A percentile compares a stretch with the other conserved stretches of the same genome.
These are phyloP conservation scores for Mythimna loreyi DNA, from an alignment of 2,888 invertebrate genomes.

Conservation along the genomic window DNA sequence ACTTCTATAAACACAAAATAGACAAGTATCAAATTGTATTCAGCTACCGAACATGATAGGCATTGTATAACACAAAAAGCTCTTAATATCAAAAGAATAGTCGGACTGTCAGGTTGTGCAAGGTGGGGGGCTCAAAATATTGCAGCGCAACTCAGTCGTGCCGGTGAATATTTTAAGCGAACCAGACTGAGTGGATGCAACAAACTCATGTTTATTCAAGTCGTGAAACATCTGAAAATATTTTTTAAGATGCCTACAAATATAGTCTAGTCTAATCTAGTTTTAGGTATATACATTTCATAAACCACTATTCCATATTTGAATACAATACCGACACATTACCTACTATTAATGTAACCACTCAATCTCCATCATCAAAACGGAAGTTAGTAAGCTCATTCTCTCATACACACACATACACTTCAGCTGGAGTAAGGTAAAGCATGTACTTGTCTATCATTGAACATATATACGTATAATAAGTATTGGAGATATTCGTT, in stretches of 20 bases:
- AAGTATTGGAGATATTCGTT: conserved; percentile 17
- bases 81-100: conserved; percentile 9
- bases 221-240: conserved; percentile 22
- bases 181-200: conserved; percentile 49
- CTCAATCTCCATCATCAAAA: conserved; percentile 39
- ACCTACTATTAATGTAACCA: conserved; percentile 19
- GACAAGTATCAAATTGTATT: conserved; percentile 66
- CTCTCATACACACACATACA: conserved; percentile 15
- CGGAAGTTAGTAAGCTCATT: conserved; percentile 36
- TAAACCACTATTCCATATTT: conserved; percentile 11
- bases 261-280: too few species aligned
- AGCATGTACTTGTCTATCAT: conserved; percentile 41
- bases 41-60: conserved; percentile 24
- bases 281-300: conserved; percentile 13
- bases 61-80: conserved; percentile 12
- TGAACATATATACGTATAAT: conserved; percentile 5
- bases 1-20: conserved; percentile 68
- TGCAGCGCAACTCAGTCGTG: conserved; percentile 57
- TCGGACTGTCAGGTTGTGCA: not conserved
- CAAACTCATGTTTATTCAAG: conserved; percentile 54
- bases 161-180: conserved; percentile 67
- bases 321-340: conserved; percentile 27
- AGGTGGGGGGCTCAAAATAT: conserved; percentile 21
- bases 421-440: conserved; percentile 15
- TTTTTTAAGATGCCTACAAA: conserved; percentile 3